Conservation (phyloP, 1,140 invertebrate genomes). For the Drosophila tropicalis region DNA sequence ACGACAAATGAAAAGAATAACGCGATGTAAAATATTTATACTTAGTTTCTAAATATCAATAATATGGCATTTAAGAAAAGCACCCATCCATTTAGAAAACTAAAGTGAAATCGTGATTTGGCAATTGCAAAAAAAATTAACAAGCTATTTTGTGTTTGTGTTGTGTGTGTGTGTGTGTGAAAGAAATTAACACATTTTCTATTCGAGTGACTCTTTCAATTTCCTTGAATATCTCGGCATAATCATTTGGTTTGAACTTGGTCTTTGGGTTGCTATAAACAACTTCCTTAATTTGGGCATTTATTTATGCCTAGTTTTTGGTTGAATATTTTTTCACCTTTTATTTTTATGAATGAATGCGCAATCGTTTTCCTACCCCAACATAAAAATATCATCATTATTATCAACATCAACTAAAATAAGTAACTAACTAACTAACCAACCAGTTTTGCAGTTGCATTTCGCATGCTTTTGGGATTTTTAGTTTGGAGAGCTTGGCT, state of each 20-base stretch:
- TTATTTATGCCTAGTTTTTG: background rate
- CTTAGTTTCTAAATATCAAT: slow-evolving; percentile 14
- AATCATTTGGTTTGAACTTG: slow-evolving; percentile 8
- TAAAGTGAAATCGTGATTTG: slow-evolving; percentile 55
- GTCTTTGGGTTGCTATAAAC: background rate
- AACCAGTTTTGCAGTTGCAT: slow-evolving; percentile 58
- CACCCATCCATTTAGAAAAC: slow-evolving; percentile 14
- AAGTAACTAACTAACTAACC: slow-evolving; percentile 19
- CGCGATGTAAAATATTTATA: slow-evolving; percentile 35
- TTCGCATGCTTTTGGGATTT: slow-evolving; percentile 32
- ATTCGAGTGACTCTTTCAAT: slow-evolving; percentile 19
- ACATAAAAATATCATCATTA: background rate
- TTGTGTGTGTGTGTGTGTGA: slow-evolving; percentile 35
- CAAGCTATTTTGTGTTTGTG: slow-evolving; percentile 33
- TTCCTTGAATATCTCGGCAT: slow-evolving; percentile 1
- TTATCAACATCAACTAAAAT: slow-evolving; percentile 5
- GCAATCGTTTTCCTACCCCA: slow-evolving; percentile 35
- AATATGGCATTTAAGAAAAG: slow-evolving; percentile 23
- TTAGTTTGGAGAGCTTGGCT: slow-evolving; percentile 22
- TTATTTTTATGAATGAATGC: slow-evolving; percentile 56
- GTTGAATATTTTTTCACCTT: slow-evolving; percentile 44
- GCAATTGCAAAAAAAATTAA: slow-evolving; percentile 33
- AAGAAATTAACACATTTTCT: slow-evolving; percentile 68
- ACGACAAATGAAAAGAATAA: slow-evolving; percentile 30
- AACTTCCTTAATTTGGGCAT: slow-evolving; percentile 6